A percentile compares a stretch with the other conserved stretches of the same genome.
Conservation (phyloP, 2,113 vertebrate genomes). For the Percina caprodes region DNA sequence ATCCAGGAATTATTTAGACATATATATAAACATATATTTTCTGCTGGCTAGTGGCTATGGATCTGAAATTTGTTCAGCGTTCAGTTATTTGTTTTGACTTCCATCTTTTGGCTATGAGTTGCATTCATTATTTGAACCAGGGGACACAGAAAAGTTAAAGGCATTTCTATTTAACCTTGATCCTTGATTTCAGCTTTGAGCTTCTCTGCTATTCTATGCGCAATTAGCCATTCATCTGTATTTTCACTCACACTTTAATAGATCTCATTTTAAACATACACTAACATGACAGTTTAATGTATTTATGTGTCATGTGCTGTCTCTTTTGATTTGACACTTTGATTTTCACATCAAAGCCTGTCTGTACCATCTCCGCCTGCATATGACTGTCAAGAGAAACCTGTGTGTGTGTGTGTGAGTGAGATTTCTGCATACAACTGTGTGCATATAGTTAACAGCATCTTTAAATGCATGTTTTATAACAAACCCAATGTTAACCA, state of each 20-base stretch:
- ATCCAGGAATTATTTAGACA: not conserved
- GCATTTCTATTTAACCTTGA: slow-evolving; percentile 9
- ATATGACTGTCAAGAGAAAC: slow-evolving; percentile 43
- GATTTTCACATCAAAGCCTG: slow-evolving; percentile 67
- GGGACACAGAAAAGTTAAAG: slow-evolving; percentile 10
- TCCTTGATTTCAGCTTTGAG: not conserved
- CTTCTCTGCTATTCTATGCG: not conserved
- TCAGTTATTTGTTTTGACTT: slow-evolving; percentile 1
- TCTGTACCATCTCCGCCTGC: slow-evolving; percentile 52
- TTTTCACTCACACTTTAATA: slow-evolving; percentile 22
- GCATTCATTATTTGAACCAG: slow-evolving; percentile 12
- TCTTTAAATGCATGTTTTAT: slow-evolving; percentile 21
- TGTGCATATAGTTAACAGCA: not conserved
- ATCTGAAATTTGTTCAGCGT: not conserved
- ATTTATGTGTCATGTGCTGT: slow-evolving; percentile 49
- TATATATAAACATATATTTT: not conserved
- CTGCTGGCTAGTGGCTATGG: not conserved
- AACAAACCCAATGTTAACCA: slow-evolving; percentile 21
- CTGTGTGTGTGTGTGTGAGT: not conserved
- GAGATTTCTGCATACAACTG: slow-evolving; percentile 19
- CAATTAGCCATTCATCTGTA: slow-evolving; percentile 15
- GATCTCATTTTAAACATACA: slow-evolving; percentile 20
- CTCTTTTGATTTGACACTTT: too few species aligned
- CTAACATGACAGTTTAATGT: slow-evolving; percentile 55
- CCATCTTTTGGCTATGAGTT: not conserved